Evolutionary conservation across 2,888 invertebrate genomes (phyloP).

Genomic region (Scaeva pyrastri): DNA sequence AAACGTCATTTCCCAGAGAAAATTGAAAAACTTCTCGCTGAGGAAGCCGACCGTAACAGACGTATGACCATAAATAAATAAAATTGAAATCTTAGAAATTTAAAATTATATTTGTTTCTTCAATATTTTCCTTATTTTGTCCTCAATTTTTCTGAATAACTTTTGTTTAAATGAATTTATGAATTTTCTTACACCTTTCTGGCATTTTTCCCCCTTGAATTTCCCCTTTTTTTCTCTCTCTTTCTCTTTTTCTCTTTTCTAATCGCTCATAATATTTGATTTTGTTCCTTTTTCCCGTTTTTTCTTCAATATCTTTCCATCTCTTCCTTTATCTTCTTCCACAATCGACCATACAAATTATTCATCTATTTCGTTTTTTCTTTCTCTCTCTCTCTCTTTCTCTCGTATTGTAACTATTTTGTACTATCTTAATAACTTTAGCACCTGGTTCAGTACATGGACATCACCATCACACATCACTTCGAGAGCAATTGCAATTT

Average conservation of each 20-base stretch:
- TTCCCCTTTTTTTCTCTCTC: slow-evolving; percentile 12
- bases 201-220: slow-evolving; percentile 23
- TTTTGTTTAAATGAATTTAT: slow-evolving; percentile 21
- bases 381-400: slow-evolving; percentile 24
- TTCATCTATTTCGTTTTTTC: slow-evolving; percentile 51
- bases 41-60: slow-evolving; percentile 90
- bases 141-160: not conserved
- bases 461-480: slow-evolving; percentile 85
- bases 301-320: slow-evolving; percentile 6
- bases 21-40: slow-evolving; percentile 92
- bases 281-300: slow-evolving; percentile 27
- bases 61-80: slow-evolving; percentile 84
- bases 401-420: slow-evolving; percentile 44
- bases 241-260: slow-evolving; percentile 18
- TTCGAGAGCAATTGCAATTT: slow-evolving; percentile 86
- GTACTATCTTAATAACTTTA: slow-evolving; percentile 69
- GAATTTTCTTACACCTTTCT: slow-evolving; percentile 33
- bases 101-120: too few species aligned
- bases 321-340: slow-evolving; percentile 30
- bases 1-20: slow-evolving; percentile 94
- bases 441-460: slow-evolving; percentile 81
- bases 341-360: slow-evolving; percentile 45
- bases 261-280: slow-evolving; percentile 16
- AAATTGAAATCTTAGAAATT: slow-evolving; percentile 11
- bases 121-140: slow-evolving; percentile 15